Percentiles rank a stretch among this genome's conserved stretches.
Evolutionary conservation across 1,140 invertebrate species (phyloP).

Genomic region (Carcinoscorpius rotundicauda): DNA sequence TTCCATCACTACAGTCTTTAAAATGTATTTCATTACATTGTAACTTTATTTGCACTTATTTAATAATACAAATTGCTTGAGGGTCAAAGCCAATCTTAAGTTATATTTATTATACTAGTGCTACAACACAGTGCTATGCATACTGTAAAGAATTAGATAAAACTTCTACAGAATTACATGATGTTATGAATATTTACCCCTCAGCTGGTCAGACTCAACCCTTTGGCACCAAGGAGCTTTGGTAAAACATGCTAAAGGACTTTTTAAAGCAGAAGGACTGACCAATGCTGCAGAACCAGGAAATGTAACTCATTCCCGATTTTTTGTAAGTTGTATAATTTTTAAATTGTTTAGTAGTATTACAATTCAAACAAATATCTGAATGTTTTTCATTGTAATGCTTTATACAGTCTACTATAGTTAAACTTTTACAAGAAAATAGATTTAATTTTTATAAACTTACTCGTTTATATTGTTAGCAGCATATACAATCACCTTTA

Average conservation of each 20-base stretch:
- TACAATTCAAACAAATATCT: neutral
- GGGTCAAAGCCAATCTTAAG: neutral
- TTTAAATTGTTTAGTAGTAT: constrained; percentile 1
- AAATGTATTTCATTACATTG: too few species aligned
- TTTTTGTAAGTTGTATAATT: constrained; percentile 57
- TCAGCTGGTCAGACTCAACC: constrained; percentile 54
- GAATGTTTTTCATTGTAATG: too few species aligned
- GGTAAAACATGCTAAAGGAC: constrained; percentile 60
- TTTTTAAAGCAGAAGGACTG: constrained; percentile 64
- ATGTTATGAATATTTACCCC: constrained; percentile 12
- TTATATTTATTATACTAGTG: constrained; percentile 4
- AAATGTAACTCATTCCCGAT: constrained; percentile 61
- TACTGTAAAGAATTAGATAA: too few species aligned
- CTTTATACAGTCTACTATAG: too few species aligned
- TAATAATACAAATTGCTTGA: neutral
- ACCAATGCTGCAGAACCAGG: constrained; percentile 67
- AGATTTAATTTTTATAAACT: too few species aligned
- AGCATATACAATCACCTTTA: too few species aligned
- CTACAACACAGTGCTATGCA: neutral
- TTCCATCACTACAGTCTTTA: too few species aligned
- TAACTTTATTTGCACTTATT: neutral
- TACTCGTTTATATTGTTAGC: too few species aligned
- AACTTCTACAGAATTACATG: too few species aligned
- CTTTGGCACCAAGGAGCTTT: constrained; percentile 65
- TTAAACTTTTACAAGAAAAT: too few species aligned